Evolutionary conservation across 1,140 invertebrate species (phyloP), one percentile per base, ranked within the genome.

Genomic region (Tetragnatha versicolor): DNA sequence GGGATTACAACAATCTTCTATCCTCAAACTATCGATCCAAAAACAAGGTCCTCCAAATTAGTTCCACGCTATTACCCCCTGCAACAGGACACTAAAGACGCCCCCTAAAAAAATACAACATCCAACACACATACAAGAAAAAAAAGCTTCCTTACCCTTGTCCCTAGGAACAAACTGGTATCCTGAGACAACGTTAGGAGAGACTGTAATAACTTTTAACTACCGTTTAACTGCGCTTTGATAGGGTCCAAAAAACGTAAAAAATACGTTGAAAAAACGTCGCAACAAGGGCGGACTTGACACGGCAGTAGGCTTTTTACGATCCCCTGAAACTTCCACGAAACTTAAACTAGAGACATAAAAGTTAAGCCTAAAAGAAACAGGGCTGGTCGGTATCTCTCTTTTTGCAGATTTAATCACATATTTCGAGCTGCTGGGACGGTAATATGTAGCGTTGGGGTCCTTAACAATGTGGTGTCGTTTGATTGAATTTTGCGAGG

Each of bases 221-320:
- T 60, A 60, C 29, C 55, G 55, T 60, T 60, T 60, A 60, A 60
- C 29, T 27, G 35, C 55, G 27, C 55, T 60, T 60, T 60, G 55
- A 60, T 60, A 60, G 55, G 29, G 55, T 60, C 14, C 20, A 60
- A 31, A 31, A 60, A 33, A 60, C 55, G 20, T 31, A 60, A 31
- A 29, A 60, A 29, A 51, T n/a, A n/a, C 2, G 1, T n/a, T n/a
- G 49, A 2, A 5, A 51, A 51, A 51, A 51, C 49, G 20, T 51
- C 49, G 27, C 20, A 51, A 22, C 5, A 5, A 10, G 3, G 20
- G 10, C 49, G 9, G 9, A 25, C 20, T 22, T 51, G 20, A 51
- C 49, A 51, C 14, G 14, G 49, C 2, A n/a, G n/a, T n/a, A n/a
- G 49, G 10, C 20, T 51, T 51, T 51, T 51, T n/a, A n/a, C 14